phyloP scores from a whole-genome alignment of 2,888 invertebrate species.

The Athripsodes cinereus region DNA sequence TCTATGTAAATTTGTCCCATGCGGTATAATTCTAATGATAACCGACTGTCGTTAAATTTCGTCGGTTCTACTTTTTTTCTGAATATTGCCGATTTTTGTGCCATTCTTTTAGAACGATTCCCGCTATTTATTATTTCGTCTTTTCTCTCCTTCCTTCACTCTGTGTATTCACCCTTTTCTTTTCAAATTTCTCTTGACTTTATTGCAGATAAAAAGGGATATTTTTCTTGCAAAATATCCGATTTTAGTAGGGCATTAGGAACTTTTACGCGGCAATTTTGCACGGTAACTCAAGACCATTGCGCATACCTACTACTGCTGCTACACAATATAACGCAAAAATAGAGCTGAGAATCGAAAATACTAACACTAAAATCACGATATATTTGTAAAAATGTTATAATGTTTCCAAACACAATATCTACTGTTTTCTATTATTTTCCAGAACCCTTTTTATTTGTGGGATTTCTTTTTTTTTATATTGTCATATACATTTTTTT shows the following conservation, averaged over 20 bases:
- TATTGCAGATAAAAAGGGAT: slow-evolving; percentile 22
- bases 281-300: slow-evolving; percentile 2
- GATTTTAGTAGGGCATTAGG: slow-evolving; percentile 17
- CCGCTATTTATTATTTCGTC: slow-evolving; percentile 18
- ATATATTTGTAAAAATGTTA: neutral
- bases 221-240: slow-evolving; percentile 16
- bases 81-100: slow-evolving; percentile 20
- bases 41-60: neutral
- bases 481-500: too few species aligned
- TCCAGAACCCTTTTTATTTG: neutral
- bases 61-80: slow-evolving; percentile 11
- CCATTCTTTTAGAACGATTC: slow-evolving; percentile 1
- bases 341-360: too few species aligned
- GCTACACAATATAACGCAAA: neutral
- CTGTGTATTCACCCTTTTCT: neutral
- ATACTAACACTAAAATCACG: neutral
- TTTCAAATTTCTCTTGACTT: slow-evolving; percentile 3
- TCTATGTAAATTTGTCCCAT: neutral
- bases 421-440: neutral
- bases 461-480: neutral
- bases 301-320: neutral
- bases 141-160: neutral
- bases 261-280: slow-evolving; percentile 16
- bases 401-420: neutral
- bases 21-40: slow-evolving; percentile 1